Base-by-base conservation (phyloP, 2,888 invertebrate species). In the Drosophila peninsularis region DNA sequence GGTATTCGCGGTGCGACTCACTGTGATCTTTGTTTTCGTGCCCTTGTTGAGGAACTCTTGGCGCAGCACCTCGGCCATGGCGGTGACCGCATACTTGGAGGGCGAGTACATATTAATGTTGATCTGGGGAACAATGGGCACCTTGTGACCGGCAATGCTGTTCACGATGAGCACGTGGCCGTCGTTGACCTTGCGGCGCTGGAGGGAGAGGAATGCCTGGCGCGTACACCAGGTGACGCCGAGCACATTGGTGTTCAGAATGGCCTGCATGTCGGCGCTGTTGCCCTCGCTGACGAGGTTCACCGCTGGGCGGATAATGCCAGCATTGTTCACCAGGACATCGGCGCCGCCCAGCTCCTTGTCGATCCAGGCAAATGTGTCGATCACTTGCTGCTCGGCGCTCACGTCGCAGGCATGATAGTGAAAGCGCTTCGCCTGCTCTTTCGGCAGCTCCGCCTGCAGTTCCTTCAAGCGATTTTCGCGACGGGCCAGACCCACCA, bases 31-130 rank as follows among this genome's bases (percentile, higher is more conserved):
- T 53, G 39, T 41, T 1, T 30, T 1, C 5, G 50, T 50, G 34
- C 21, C 50, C 21, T 6, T 36, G 17, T 27, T 39, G 53, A 27
- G 37, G 53, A 53, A 39, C 37, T 53, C 53, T n/a, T 27, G 53
- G 4, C 37, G 53, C 17, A 53, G 53, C 17, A 53, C 17, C 37
- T 53, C 53, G 37, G 53, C 27, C 37, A 53, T 27, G 1, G 50
- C 50, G 21, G 36, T 50, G 36, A 50, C 9, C n/a, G 50, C 50
- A 36, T 36, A n/a, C 50, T 50, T 50, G 36, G 50, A 50, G 34
- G 50, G 50, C 36, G 36, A 24, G 11, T 52, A 52, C 52, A 52
- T 21, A 6, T 52, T 52, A 5, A 52, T 5, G 24, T 11, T 37
- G 10, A 37, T 3, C 5, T n/a, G n/a, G 0, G 45, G 30, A 10